A percentile compares a stretch with the other conserved stretches of the same genome.
phyloP scores from a whole-genome alignment of 2,113 vertebrate genomes.

The Pomatostomus ruficeps region DNA sequence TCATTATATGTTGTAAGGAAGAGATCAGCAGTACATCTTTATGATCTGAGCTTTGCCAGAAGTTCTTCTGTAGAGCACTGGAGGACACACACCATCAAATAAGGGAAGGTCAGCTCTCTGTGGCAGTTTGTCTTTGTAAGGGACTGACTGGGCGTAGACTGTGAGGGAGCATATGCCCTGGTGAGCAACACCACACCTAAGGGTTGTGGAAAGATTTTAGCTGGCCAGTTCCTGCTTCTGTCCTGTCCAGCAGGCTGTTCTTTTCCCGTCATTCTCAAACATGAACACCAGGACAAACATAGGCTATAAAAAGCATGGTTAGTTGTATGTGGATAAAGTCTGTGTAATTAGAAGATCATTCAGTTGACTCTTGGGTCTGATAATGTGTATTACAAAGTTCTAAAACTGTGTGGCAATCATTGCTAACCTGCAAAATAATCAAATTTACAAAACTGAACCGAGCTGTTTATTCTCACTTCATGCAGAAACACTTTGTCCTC shows the following conservation, averaged over 20 bases:
- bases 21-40: background rate
- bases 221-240: background rate
- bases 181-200: background rate
- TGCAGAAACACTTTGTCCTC: constrained; percentile 7
- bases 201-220: background rate
- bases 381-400: background rate
- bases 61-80: background rate
- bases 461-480: background rate
- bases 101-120: background rate
- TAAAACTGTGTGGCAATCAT: background rate
- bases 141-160: background rate
- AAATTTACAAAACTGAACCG: background rate
- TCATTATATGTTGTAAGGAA: background rate
- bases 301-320: background rate
- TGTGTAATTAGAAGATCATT: background rate
- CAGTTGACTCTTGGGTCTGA: background rate
- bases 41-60: background rate
- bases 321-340: background rate
- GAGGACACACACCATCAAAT: too few relatives aligned
- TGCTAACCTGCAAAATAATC: background rate
- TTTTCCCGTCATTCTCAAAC: background rate
- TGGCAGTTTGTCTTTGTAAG: background rate
- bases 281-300: background rate
- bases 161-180: background rate
- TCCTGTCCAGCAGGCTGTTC: background rate